Conservation (phyloP, 2,888 invertebrate species). For the Clivina fossor region DNA sequence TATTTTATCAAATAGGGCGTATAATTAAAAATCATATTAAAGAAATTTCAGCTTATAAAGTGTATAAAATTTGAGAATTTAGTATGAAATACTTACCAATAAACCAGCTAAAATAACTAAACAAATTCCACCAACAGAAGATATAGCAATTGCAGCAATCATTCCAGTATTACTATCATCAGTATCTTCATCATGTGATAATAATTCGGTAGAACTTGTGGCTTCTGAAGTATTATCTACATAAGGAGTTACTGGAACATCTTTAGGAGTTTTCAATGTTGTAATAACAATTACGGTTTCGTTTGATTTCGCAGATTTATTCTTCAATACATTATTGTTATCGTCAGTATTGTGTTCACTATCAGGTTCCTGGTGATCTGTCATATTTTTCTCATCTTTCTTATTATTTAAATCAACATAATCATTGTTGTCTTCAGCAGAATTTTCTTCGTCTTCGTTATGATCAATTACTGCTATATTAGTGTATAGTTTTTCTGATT, state of each 20-base stretch:
- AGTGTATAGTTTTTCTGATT: slow-evolving; percentile 20
- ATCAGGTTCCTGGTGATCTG: slow-evolving; percentile 17
- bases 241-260: too few relatives aligned
- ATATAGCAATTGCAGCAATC: slow-evolving; percentile 79
- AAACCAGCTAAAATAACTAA: slow-evolving; percentile 75
- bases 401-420: slow-evolving; percentile 7
- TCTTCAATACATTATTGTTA: slow-evolving; percentile 30
- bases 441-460: slow-evolving; percentile 9
- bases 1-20: too few relatives aligned
- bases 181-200: slow-evolving; percentile 47
- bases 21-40: too few relatives aligned
- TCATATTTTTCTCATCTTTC: slow-evolving; percentile 34
- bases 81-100: slow-evolving; percentile 63
- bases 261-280: slow-evolving; percentile 22
- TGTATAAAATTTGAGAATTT: too few relatives aligned
- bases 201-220: slow-evolving; percentile 34
- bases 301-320: too few relatives aligned
- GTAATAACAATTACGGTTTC: slow-evolving; percentile 6
- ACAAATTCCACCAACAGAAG: slow-evolving; percentile 77
- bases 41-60: too few relatives aligned
- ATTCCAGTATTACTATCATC: slow-evolving; percentile 64
- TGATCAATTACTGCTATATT: background rate
- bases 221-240: slow-evolving; percentile 16
- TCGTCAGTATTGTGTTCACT: slow-evolving; percentile 24
- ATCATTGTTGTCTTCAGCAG: slow-evolving; percentile 27